Evolutionary conservation across 2,888 invertebrate species (phyloP).

Genomic region (Mylabris sibirica): DNA sequence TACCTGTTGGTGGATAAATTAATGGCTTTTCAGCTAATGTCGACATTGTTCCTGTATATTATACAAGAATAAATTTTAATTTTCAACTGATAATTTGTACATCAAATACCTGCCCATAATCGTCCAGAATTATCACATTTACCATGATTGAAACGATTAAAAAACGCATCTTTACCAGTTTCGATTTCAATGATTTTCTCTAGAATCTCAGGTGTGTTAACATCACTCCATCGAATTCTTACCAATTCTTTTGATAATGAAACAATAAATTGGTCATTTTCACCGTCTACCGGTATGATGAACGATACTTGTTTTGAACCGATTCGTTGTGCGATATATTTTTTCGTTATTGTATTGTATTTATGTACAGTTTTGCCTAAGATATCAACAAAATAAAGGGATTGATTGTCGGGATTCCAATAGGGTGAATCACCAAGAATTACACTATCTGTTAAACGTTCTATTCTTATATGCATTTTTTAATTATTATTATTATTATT

Average conservation of each 20-base stretch:
- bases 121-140: conserved; percentile 79
- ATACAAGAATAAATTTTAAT: not conserved
- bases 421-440: conserved; percentile 77
- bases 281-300: conserved; percentile 71
- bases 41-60: conserved; percentile 33
- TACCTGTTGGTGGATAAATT: conserved; percentile 40
- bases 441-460: conserved; percentile 61
- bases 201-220: conserved; percentile 60
- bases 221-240: conserved; percentile 72
- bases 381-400: conserved; percentile 74
- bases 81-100: not conserved
- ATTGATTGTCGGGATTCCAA: conserved; percentile 70
- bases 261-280: conserved; percentile 68
- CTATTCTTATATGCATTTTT: conserved; percentile 53
- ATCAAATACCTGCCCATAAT: conserved; percentile 64
- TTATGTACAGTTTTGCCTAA: conserved; percentile 48
- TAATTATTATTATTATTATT: conserved; percentile 8
- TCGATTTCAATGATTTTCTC: conserved; percentile 68
- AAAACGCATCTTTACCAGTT: conserved; percentile 61
- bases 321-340: conserved; percentile 30
- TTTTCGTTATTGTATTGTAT: conserved; percentile 47
- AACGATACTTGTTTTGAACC: conserved; percentile 58
- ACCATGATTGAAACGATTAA: conserved; percentile 79
- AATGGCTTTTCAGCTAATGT: conserved; percentile 28
- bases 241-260: conserved; percentile 69